Base-by-base conservation (phyloP, 2,888 invertebrate genomes). In the Phasia obesa region DNA sequence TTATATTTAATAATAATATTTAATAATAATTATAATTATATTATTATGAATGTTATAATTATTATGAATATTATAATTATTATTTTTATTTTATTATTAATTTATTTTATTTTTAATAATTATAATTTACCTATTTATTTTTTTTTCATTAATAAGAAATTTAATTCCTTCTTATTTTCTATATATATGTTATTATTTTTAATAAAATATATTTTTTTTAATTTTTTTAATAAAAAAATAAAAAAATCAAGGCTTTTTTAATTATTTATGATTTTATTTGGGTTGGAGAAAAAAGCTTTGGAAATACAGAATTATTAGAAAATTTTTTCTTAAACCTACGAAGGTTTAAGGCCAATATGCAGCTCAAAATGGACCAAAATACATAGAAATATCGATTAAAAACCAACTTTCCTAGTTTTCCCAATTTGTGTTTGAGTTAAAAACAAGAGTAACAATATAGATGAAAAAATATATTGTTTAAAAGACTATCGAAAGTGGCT, bases 111-210 rank as follows among this genome's bases (percentile, higher is more conserved):
- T 59, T 23, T 62, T 62, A 65, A n/a, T 53, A 35, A 35, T 67
- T 73, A 67, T 67, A 38, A 47, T 2, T 42, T 55, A 27, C 4
- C 1, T 19, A 57, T 57, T 51, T 53, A 55, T 60, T 31, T 53
- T 67, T 55, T 57, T 49, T 35, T 65, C 25, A 47, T 55, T 38
- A 27, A 44, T 57, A 64, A 42, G 0, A 59, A 35, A 67, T 74
- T 78, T 82, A 78, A 69, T 82, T 82, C 82, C 78, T 82, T 82
- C 25, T 78, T 78, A 65, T 60, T 81, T 75, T 64, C 44, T 44
- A 75, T 51, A 60, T 13, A 51, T 42, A 60, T 42, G 13, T 23
- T 49, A 62, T 60, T 53, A 59, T 38, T 27, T 42, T 60, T 38
- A 21, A 53, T 31, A 57, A 19, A n/a, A 38, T 44, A 23, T 25